Base-by-base conservation (phyloP, 2,797 vertebrate species). In the Austrolebias charrua region DNA sequence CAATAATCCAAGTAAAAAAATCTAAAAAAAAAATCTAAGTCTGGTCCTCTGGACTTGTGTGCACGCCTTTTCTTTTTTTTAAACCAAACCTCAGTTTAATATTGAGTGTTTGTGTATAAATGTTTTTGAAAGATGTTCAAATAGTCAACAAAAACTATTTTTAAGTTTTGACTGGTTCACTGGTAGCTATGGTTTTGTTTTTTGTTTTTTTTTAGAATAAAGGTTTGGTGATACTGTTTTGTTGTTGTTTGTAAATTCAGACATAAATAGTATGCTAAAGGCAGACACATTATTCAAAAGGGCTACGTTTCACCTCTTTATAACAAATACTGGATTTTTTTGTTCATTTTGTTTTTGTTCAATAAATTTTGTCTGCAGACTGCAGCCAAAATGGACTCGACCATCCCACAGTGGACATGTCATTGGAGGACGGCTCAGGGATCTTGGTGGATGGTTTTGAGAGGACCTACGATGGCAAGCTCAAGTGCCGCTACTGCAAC, bases 401-500 rank as follows among this genome's bases (percentile, higher is more conserved):
- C 82, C 96, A 98, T 78, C 94, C 96, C 43, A 94, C 96, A 57
- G 96, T 96, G 84, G 97, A 99, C 88, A 95, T 98, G 83, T 95
- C 96, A 1, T 86, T 99, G 91, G 98, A 98, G 83, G 98, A 99
- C 88, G 95, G 93, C 89, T 95, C 96, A 71, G 95, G 95, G 89
- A 96, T 99, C 92, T 87, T 98, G 73, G 96, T 98, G 83, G 97
- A 99, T 71, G 97, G 97, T 20, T 98, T 98, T 80, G 98, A 99
- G 91, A 94, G 98, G 89, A 99, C 96, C 19, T 98, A 96, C 69
- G 98, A 99, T 70, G 98, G 98, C 2, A 99, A 99, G 82, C 89
- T 99, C 29, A 99, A 99, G 90, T 99, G 97, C 78, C 96, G 96
- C 2, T 99, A 98, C 84, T 99, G 98, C 91, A 98, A 95, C 89